A percentile compares a stretch with the other conserved stretches of the same genome.
Conservation (phyloP, 2,888 invertebrate species). For the Meteorus colon region DNA sequence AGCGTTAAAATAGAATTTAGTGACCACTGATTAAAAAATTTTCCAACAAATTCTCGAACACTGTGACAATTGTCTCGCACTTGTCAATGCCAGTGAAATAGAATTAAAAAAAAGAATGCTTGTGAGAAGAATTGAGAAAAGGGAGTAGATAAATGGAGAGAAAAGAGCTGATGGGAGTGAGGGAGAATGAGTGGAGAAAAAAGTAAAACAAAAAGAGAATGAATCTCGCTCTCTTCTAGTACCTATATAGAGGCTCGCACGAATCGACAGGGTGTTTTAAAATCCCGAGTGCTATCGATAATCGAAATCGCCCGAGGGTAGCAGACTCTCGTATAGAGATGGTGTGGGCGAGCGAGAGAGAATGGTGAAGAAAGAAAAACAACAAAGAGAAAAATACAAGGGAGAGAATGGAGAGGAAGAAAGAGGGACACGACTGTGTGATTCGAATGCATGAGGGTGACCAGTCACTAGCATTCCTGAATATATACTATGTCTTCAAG, state of each 20-base stretch:
- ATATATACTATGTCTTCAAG: constrained; percentile 2
- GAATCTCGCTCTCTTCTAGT: background rate
- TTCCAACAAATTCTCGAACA: constrained; percentile 59
- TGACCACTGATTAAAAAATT: constrained; percentile 7
- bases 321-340: constrained; percentile 12
- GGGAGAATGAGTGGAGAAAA: constrained; percentile 18
- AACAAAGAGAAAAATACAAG: background rate
- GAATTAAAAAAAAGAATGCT: constrained; percentile 55
- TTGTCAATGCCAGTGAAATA: constrained; percentile 58
- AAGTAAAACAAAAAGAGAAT: background rate
- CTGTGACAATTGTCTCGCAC: constrained; percentile 59
- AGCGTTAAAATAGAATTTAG: background rate
- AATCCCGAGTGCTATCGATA: constrained; percentile 70
- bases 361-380: constrained; percentile 5
- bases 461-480: constrained; percentile 63
- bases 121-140: constrained; percentile 15
- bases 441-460: constrained; percentile 63
- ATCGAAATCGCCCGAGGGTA: constrained; percentile 66
- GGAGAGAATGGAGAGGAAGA: constrained; percentile 10
- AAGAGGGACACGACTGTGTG: constrained; percentile 42
- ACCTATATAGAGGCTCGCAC: constrained; percentile 37
- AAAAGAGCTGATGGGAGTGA: constrained; percentile 18
- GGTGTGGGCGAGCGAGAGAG: background rate
- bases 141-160: constrained; percentile 7
- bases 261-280: constrained; percentile 69